A percentile compares a stretch with the other conserved stretches of the same genome.
Evolutionary conservation across 2,797 vertebrate genomes (phyloP).

Genomic region (Chiroxiphia lanceolata): DNA sequence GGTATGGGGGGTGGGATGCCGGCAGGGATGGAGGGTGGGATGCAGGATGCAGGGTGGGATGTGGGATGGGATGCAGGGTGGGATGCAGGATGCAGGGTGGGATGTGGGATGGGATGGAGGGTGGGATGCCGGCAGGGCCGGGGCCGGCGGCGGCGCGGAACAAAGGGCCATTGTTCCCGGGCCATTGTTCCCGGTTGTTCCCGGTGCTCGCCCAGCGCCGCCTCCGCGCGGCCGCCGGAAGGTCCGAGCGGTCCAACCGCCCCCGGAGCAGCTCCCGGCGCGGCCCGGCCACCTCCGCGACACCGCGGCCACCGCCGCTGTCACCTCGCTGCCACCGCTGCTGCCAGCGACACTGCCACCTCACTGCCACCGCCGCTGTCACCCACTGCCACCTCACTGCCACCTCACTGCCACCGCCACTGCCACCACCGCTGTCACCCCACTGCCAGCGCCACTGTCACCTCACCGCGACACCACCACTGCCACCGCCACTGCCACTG

Average conservation of each 20-base stretch:
- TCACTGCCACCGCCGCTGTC: not conserved
- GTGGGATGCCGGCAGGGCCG: not conserved
- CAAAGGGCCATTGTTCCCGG: conserved; percentile 52
- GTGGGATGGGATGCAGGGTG: too few relatives aligned
- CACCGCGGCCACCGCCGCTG: not conserved
- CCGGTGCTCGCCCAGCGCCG: not conserved
- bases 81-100: too few relatives aligned
- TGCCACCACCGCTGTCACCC: not conserved
- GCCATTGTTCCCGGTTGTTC: too few relatives aligned
- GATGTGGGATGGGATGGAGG: too few relatives aligned
- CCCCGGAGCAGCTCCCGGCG: not conserved
- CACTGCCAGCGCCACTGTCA: not conserved
- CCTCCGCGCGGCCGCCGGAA: not conserved
- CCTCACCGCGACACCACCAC: not conserved
- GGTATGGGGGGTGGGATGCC: too few relatives aligned
- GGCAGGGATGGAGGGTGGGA: too few relatives aligned
- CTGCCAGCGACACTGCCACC: too few relatives aligned
- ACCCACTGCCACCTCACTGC: not conserved
- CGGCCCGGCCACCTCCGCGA: not conserved
- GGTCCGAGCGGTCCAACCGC: not conserved
- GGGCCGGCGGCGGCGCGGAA: not conserved
- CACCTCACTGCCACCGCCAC: not conserved
- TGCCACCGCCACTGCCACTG: rapidly evolving
- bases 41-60: too few relatives aligned
- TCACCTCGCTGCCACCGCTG: not conserved